These are phyloP conservation scores for Monoplex corrugatus DNA, from an alignment of 2,888 invertebrate genomes.

Conservation along the genomic window DNA sequence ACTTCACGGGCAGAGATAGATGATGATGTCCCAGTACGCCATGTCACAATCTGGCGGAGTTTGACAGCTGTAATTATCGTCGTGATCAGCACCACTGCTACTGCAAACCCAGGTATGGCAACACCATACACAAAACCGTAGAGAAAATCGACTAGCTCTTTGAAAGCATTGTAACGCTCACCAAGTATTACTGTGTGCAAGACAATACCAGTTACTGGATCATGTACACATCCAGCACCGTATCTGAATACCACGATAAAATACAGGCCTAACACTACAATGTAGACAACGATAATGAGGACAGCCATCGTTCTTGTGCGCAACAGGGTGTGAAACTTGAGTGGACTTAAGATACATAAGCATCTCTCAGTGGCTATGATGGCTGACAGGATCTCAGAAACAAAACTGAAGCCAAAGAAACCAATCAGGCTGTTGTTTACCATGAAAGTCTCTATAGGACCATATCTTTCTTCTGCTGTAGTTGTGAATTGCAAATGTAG, in stretches of 20 bases:
- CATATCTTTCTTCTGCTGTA: no score
- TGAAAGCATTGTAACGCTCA: not conserved
- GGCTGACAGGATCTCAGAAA: not conserved
- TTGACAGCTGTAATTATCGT: not conserved
- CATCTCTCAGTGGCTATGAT: slow-evolving; percentile 30
- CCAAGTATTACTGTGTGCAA: not conserved
- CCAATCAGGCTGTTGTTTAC: not conserved
- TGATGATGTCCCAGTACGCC: not conserved
- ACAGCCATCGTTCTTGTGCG: not conserved
- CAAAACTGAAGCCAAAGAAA: not conserved
- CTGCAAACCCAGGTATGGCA: not conserved
- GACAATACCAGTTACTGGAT: not conserved
- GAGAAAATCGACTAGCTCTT: not conserved
- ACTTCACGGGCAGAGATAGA: not conserved
- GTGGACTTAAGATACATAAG: not conserved
- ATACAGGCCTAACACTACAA: not conserved
- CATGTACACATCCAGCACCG: not conserved
- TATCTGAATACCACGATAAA: not conserved
- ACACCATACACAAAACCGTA: slow-evolving; percentile 11
- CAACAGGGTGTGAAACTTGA: slow-evolving; percentile 4
- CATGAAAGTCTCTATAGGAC: not conserved
- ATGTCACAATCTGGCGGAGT: not conserved
- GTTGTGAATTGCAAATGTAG: no score
- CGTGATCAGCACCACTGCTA: not conserved
- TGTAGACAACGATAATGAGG: not conserved